phyloP scores from a whole-genome alignment of 2,888 invertebrate genomes.

The Bombylius discolor region DNA sequence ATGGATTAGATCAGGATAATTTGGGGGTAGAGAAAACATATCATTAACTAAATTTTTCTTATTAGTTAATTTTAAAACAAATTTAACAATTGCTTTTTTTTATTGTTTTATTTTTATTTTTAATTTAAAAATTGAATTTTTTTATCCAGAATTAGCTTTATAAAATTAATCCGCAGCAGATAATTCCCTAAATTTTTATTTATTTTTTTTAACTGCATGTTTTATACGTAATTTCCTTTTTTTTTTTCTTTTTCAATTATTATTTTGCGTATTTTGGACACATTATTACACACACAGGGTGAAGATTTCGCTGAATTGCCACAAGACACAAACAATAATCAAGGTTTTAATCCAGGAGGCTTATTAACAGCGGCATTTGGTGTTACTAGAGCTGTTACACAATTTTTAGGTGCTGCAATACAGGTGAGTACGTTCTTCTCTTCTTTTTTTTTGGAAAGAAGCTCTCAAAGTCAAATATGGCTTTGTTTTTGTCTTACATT shows the following conservation, averaged over 20 bases:
- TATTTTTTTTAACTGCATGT: background rate
- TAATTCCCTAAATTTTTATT: no score
- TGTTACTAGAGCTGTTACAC: slow-evolving; percentile 62
- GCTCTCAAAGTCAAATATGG: no score
- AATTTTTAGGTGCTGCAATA: slow-evolving; percentile 63
- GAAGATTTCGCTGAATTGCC: slow-evolving; percentile 14
- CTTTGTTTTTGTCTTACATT: no score
- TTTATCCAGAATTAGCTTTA: no score
- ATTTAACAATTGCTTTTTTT: no score
- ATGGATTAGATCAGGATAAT: background rate
- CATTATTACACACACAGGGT: background rate
- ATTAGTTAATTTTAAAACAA: no score
- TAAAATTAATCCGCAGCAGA: no score
- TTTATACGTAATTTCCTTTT: slow-evolving; percentile 1
- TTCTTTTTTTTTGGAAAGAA: no score
- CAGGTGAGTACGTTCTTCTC: slow-evolving; percentile 41
- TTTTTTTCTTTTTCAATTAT: slow-evolving; percentile 3
- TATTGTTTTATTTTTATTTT: no score
- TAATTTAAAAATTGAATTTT: no score
- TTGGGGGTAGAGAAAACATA: background rate
- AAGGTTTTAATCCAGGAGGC: slow-evolving; percentile 9
- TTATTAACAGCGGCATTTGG: slow-evolving; percentile 61
- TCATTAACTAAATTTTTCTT: no score
- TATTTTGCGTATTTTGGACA: background rate
- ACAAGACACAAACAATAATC: slow-evolving; percentile 26